A percentile compares a stretch with the other conserved stretches of the same genome.
Conservation (phyloP, 64 coral and sea anemone genomes). For the Pocillopora verrucosa region DNA sequence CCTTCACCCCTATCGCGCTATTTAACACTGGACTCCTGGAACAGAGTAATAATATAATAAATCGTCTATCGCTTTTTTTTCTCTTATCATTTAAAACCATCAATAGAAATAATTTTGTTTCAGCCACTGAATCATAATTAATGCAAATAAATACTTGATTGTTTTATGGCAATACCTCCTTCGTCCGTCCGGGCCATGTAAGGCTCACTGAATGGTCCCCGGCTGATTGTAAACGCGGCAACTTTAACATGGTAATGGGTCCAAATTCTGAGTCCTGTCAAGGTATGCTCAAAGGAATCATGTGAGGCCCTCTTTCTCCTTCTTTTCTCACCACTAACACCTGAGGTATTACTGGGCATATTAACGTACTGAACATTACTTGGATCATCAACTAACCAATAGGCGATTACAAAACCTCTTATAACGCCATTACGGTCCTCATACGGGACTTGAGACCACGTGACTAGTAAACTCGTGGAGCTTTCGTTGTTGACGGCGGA, state of each 20-base stretch:
- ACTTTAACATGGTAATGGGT: conserved; percentile 38
- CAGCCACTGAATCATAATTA: no score
- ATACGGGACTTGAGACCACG: conserved; percentile 22
- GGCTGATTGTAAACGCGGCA: conserved; percentile 21
- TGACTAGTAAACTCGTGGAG: conserved; percentile 8
- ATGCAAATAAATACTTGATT: no score
- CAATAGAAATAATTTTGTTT: no score
- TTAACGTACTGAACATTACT: neutral
- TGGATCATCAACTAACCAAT: conserved; percentile 16
- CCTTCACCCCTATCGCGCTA: no score
- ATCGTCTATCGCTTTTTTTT: no score
- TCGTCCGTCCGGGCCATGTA: conserved; percentile 43
- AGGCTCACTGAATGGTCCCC: conserved; percentile 28
- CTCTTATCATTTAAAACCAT: no score
- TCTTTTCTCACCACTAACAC: neutral
- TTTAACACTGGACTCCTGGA: no score
- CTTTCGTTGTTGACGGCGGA: conserved; percentile 5
- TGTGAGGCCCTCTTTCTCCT: neutral
- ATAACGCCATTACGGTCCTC: conserved; percentile 5
- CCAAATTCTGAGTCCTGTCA: conserved; percentile 35
- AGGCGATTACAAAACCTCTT: conserved; percentile 11
- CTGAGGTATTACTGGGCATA: neutral
- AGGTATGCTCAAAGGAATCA: neutral
- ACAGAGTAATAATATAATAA: no score
- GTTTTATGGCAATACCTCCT: conserved; percentile 12